Percentiles rank a stretch among this genome's conserved stretches.
phyloP scores from a whole-genome alignment of 2,888 invertebrate species.

The Leptothorax acervorum region DNA sequence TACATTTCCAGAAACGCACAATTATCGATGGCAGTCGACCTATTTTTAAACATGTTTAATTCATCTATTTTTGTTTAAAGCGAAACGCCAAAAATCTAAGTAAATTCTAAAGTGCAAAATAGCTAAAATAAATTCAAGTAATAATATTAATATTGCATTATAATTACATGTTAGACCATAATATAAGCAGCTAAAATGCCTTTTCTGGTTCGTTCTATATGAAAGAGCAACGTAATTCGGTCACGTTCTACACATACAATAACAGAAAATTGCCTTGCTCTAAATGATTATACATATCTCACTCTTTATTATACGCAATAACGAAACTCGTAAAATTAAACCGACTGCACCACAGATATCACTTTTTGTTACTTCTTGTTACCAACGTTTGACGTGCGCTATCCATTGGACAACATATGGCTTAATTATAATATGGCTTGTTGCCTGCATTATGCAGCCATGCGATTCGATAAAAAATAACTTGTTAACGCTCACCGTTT shows the following conservation, averaged over 20 bases:
- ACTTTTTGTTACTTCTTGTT: constrained; percentile 10
- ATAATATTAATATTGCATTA: not conserved
- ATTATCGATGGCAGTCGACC: not conserved
- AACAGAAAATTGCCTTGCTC: not conserved
- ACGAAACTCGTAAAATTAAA: constrained; percentile 31
- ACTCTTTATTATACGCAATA: not conserved
- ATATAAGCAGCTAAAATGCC: not conserved
- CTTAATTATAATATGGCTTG: not conserved
- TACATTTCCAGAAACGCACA: not conserved
- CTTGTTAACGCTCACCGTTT: constrained; percentile 26
- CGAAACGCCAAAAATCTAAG: not conserved
- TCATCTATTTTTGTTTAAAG: not conserved
- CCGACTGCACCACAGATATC: not conserved
- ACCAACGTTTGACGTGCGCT: constrained; percentile 23
- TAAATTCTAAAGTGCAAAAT: not conserved
- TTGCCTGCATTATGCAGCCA: constrained; percentile 27
- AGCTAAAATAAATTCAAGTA: not conserved
- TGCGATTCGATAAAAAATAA: constrained; percentile 4
- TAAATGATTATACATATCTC: not conserved
- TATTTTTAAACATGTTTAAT: not conserved
- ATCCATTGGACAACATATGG: constrained; percentile 2
- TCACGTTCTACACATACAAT: not conserved
- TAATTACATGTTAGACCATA: not conserved
- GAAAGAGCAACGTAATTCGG: not conserved
- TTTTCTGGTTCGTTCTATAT: not conserved